Base-by-base conservation (phyloP, 2,113 vertebrate genomes). In the Mirza zaza region DNA sequence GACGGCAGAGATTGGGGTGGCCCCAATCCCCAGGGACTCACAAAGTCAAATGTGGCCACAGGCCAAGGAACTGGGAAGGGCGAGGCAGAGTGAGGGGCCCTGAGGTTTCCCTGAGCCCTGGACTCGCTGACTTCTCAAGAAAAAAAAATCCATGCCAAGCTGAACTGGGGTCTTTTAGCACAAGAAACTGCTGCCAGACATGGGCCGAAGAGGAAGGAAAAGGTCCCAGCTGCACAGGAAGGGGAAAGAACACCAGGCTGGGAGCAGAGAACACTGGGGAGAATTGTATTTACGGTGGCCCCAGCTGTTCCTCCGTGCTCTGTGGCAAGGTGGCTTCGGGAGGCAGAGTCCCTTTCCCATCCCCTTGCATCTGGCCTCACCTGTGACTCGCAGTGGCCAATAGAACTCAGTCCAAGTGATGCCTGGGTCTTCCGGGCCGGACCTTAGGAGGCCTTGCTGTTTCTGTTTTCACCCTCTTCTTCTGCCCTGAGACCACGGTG, bases 361-460 rank as follows among this genome's bases (percentile, higher is more conserved):
- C 4, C 10, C 29, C 52, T 63, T 15, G 1, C 34, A 39, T 17
- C 29, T 23, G n/a, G 21, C 29, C 67, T 65, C 6, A 5, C 3
- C 71, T 67, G 27, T 8, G 3, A 79, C 32, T 39, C 63, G 15
- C 59, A 76, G 17, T 76, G 50, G 92, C 73, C 42, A 71, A 45
- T 4, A 61, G 84, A 39, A 61, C 32, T 52, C 81, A 18, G 29
- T 34, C 42, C 10, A 34, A 75, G 39, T 27, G 55, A 18, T 10
- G 1, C 9, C 39, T 2, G 2, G 18, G 42, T 3, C 10, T 50
- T 29, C 61, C 4, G 0, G 10, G 32, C 13, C 42, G 11, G 17
- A 67, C 1, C 6, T 42, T 15, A 15, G 63, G 71, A 68, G 21
- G 50, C 12, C 39, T 45, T 67, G 17, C 8, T 0, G 3, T 61